Evolutionary conservation across 1,140 invertebrate species (phyloP).

Genomic region (Lepidurus apus): DNA sequence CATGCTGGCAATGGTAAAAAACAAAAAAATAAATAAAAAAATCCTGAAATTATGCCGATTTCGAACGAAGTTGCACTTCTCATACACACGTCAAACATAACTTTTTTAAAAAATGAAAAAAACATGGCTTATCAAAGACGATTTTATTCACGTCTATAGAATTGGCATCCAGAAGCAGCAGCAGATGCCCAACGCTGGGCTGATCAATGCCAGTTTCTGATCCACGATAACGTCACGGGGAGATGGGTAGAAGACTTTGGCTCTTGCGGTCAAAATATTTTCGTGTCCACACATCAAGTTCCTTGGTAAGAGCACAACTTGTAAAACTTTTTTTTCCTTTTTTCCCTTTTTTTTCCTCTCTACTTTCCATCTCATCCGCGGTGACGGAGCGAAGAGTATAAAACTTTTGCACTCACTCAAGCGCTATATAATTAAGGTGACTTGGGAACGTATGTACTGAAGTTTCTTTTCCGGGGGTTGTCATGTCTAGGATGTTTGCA

Average conservation of each 20-base stretch:
- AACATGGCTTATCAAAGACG: not conserved
- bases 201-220: conserved; percentile 60
- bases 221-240: conserved; percentile 62
- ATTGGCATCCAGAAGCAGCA: conserved; percentile 37
- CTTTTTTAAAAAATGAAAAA: not conserved
- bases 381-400: not conserved
- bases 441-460: not conserved
- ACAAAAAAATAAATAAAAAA: conserved; percentile 19
- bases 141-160: conserved; percentile 31
- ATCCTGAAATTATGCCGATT: not conserved
- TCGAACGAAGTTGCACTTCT: not conserved
- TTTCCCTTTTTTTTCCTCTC: not conserved
- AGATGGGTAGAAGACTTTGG: conserved; percentile 62
- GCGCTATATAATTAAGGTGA: conserved; percentile 10
- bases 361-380: not conserved
- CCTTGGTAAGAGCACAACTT: conserved; percentile 59
- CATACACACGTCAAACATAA: not conserved
- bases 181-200: conserved; percentile 63
- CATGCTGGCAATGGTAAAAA: conserved; percentile 70
- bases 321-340: not conserved
- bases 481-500: conserved; percentile 62
- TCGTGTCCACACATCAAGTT: conserved; percentile 68
- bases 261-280: conserved; percentile 74
- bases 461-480: not conserved
- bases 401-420: not conserved